A percentile compares a stretch with the other conserved stretches of the same genome.
phyloP scores from a whole-genome alignment of 2,888 invertebrate species.

The Tetropium fuscum region DNA sequence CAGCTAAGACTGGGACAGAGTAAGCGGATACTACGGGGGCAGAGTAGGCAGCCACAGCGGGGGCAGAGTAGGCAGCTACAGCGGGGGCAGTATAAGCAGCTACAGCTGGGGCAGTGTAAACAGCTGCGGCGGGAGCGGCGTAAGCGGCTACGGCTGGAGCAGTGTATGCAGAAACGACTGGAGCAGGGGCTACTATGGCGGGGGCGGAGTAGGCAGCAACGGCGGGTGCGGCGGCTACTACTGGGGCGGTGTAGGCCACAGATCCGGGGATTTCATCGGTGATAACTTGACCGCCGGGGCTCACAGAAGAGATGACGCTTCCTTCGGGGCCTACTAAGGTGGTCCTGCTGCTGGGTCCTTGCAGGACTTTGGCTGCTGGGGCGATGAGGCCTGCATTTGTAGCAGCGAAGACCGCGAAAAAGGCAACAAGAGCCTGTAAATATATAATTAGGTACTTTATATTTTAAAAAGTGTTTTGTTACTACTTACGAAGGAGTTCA shows the following conservation, averaged over 20 bases:
- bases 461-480: background rate
- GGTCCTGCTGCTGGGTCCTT: constrained; percentile 54
- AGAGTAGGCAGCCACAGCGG: constrained; percentile 34
- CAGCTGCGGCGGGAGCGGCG: background rate
- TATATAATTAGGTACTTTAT: background rate
- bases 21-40: constrained; percentile 41
- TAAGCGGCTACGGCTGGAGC: background rate
- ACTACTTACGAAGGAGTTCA: constrained; percentile 54
- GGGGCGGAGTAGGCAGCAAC: constrained; percentile 36
- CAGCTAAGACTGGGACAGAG: constrained; percentile 25
- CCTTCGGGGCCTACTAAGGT: constrained; percentile 53
- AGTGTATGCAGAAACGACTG: background rate
- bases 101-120: constrained; percentile 33
- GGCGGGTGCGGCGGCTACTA: constrained; percentile 34
- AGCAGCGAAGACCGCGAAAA: constrained; percentile 51
- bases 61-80: constrained; percentile 26
- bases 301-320: constrained; percentile 52
- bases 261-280: constrained; percentile 45
- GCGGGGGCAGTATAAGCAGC: constrained; percentile 8
- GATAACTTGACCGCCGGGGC: constrained; percentile 53
- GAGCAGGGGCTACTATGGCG: constrained; percentile 32
- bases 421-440: constrained; percentile 45
- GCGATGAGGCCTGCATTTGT: constrained; percentile 37
- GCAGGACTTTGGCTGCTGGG: constrained; percentile 47
- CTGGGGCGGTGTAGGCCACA: constrained; percentile 40